These are phyloP conservation scores for Gallinago jamesoni DNA, from an alignment of 2,113 vertebrate species.

Conservation along the genomic window DNA sequence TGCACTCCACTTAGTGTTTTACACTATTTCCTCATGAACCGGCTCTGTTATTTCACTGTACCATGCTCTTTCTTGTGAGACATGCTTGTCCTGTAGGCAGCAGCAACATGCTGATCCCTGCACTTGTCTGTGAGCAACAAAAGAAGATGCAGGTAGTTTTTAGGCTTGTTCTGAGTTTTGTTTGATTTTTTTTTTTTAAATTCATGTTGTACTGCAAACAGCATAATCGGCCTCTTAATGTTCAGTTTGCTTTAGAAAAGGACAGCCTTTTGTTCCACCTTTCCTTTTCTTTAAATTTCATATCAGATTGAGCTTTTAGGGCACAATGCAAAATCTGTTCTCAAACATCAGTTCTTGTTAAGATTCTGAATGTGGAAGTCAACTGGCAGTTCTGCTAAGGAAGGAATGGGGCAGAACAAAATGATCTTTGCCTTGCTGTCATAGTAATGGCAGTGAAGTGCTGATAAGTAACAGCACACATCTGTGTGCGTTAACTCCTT, in stretches of 20 bases:
- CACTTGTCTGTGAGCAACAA: not conserved
- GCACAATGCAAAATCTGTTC: not conserved
- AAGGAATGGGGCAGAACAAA: slow-evolving; percentile 25
- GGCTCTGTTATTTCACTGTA: not conserved
- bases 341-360: slow-evolving; percentile 12
- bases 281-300: not conserved
- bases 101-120: not conserved
- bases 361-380: slow-evolving; percentile 3
- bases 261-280: not conserved
- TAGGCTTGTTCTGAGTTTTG: not conserved
- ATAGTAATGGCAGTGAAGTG: slow-evolving; percentile 42
- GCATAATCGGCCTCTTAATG: not conserved
- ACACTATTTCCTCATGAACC: not conserved
- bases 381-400: not conserved
- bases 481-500: slow-evolving; percentile 21
- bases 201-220: not conserved
- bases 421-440: slow-evolving; percentile 28
- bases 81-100: not conserved
- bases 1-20: not conserved
- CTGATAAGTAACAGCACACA: slow-evolving; percentile 10
- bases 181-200: slow-evolving; percentile 2
- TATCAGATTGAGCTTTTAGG: slow-evolving; percentile 22
- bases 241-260: not conserved
- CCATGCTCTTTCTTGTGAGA: not conserved
- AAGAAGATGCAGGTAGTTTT: not conserved